phyloP scores from a whole-genome alignment of 2,888 invertebrate genomes.

The Stenurella melanura region DNA sequence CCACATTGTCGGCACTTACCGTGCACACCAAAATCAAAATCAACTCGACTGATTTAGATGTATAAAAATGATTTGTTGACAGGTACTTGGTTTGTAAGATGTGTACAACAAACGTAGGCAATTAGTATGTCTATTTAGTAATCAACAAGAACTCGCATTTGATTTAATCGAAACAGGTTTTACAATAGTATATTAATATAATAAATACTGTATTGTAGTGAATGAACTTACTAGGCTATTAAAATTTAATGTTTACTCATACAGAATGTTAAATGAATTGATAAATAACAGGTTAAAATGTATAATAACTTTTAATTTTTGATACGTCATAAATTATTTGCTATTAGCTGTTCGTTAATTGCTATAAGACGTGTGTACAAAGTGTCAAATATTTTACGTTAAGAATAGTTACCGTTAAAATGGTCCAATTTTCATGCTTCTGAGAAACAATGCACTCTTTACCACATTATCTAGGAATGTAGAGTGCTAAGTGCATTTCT shows the following conservation, averaged over 20 bases:
- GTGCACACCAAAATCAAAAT: background rate
- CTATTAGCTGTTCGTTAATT: too few relatives aligned
- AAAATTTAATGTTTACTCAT: background rate
- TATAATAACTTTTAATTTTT: too few relatives aligned
- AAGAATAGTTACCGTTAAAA: too few relatives aligned
- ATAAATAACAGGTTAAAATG: background rate
- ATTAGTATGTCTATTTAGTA: slow-evolving; percentile 7
- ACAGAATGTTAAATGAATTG: background rate
- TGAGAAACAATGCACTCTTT: too few relatives aligned
- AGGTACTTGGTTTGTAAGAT: slow-evolving; percentile 3
- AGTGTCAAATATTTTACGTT: too few relatives aligned
- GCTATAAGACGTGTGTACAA: too few relatives aligned
- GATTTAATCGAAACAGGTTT: background rate
- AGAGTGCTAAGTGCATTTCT: too few relatives aligned
- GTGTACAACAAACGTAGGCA: slow-evolving; percentile 1
- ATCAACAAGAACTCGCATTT: background rate
- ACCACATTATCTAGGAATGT: too few relatives aligned
- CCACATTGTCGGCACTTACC: background rate
- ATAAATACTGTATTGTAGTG: background rate
- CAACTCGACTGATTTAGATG: background rate
- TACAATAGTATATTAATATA: background rate
- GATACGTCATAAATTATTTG: too few relatives aligned
- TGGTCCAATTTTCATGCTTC: too few relatives aligned
- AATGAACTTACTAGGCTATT: background rate
- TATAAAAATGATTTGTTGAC: slow-evolving; percentile 7